phyloP scores from a whole-genome alignment of 2,888 invertebrate species.

The Gortyna flavago region DNA sequence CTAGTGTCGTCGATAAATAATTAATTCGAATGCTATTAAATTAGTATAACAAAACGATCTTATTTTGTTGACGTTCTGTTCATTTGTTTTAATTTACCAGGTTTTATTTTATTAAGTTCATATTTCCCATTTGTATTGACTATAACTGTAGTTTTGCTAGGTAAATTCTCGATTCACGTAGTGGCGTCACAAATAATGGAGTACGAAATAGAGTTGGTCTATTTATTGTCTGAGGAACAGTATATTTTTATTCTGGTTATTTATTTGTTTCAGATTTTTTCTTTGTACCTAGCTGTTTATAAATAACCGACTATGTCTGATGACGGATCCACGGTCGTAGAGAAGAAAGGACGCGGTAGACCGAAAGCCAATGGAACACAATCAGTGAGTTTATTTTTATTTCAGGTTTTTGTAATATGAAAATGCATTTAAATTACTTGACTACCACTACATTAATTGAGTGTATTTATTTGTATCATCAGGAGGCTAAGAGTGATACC shows the following conservation, averaged over 20 bases:
- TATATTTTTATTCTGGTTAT: conserved; percentile 12
- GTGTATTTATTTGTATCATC: conserved; percentile 28
- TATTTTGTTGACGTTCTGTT: conserved; percentile 46
- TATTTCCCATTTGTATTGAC: neutral
- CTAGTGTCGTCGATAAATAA: conserved; percentile 27
- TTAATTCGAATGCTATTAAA: conserved; percentile 37
- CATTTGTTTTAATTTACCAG: conserved; percentile 10
- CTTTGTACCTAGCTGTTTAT: conserved; percentile 67
- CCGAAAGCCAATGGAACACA: conserved; percentile 89
- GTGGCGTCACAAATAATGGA: conserved; percentile 55
- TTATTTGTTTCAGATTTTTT: conserved; percentile 74
- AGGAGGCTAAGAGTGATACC: conserved; percentile 88
- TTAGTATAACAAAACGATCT: conserved; percentile 20
- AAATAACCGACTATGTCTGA: conserved; percentile 85
- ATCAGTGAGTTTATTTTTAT: conserved; percentile 72
- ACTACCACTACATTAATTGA: neutral
- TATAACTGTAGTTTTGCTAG: neutral
- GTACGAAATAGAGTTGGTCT: conserved; percentile 36
- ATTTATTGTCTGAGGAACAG: neutral
- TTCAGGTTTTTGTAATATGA: neutral
- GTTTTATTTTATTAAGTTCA: neutral
- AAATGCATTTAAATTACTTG: neutral
- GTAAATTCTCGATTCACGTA: neutral
- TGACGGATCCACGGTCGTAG: conserved; percentile 88
- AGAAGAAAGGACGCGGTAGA: conserved; percentile 89